A percentile compares a stretch with the other conserved stretches of the same genome.
These are phyloP conservation scores for Odontocerum albicorne DNA, from an alignment of 2,888 invertebrate genomes.

Conservation along the genomic window DNA sequence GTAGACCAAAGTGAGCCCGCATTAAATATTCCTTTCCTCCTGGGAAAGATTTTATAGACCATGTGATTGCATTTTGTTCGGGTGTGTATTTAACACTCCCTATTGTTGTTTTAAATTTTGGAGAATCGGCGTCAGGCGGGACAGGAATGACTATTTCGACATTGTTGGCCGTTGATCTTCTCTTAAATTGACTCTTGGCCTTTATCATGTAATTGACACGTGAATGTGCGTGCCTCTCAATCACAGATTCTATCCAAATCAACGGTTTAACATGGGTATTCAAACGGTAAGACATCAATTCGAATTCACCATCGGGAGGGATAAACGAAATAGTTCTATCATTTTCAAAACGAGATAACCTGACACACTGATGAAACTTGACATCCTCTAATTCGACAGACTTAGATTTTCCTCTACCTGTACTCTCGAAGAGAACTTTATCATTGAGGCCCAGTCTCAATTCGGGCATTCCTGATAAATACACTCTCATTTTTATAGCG, in stretches of 20 bases:
- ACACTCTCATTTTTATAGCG: slow-evolving; percentile 98
- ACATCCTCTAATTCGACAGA: slow-evolving; percentile 98
- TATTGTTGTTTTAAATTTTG: slow-evolving; percentile 96
- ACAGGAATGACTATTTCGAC: slow-evolving; percentile 97
- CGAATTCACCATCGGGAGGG: slow-evolving; percentile 98
- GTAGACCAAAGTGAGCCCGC: slow-evolving; percentile 96
- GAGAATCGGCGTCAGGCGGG: slow-evolving; percentile 96
- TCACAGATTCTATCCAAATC: slow-evolving; percentile 99
- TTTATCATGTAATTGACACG: slow-evolving; percentile 99
- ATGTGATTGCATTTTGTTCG: slow-evolving; percentile 94
- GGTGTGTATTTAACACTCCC: slow-evolving; percentile 98
- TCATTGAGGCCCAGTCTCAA: slow-evolving; percentile 94
- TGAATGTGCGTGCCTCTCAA: slow-evolving; percentile 95
- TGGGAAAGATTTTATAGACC: slow-evolving; percentile 97
- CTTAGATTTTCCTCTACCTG: slow-evolving; percentile 95
- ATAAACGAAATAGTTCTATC: slow-evolving; percentile 98
- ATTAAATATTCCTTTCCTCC: slow-evolving; percentile 98
- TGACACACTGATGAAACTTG: slow-evolving; percentile 98
- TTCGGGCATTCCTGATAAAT: slow-evolving; percentile 98
- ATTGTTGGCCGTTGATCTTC: slow-evolving; percentile 97
- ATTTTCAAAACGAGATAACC: slow-evolving; percentile 95
- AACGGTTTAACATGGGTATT: slow-evolving; percentile 97
- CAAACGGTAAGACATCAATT: slow-evolving; percentile 95
- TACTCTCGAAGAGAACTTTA: slow-evolving; percentile 96
- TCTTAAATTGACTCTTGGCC: slow-evolving; percentile 97